A percentile compares a stretch with the other conserved stretches of the same genome.
phyloP scores from a whole-genome alignment of 1,140 invertebrate genomes.

The Charaxes varanes region DNA sequence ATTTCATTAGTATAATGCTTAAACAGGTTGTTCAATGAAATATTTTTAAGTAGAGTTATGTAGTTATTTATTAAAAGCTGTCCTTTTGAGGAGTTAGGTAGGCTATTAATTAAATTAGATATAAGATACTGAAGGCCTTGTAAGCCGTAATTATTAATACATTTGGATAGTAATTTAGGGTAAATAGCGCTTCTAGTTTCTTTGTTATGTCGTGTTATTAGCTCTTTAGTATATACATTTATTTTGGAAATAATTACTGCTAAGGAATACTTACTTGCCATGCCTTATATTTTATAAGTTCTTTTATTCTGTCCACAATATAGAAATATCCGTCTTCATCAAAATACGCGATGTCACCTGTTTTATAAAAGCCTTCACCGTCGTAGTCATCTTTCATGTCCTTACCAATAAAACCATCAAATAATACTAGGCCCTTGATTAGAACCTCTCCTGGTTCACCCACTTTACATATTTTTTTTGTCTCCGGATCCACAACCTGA shows the following conservation, averaged over 20 bases:
- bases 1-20: too few relatives aligned
- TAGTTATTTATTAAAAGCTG: too few relatives aligned
- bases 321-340: conserved; percentile 79
- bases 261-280: conserved; percentile 52
- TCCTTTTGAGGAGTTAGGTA: too few relatives aligned
- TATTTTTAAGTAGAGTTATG: too few relatives aligned
- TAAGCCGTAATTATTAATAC: too few relatives aligned
- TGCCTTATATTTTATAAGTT: conserved; percentile 81
- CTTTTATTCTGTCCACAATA: conserved; percentile 82
- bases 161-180: too few relatives aligned
- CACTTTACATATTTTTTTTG: conserved; percentile 71
- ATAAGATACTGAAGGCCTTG: too few relatives aligned
- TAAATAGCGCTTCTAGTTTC: too few relatives aligned
- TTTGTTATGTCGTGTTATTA: too few relatives aligned
- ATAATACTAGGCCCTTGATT: conserved; percentile 75
- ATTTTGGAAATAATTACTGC: conserved; percentile 3
- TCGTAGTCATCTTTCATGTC: conserved; percentile 77
- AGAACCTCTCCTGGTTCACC: conserved; percentile 77
- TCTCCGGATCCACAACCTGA: conserved; percentile 76
- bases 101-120: too few relatives aligned
- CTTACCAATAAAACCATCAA: conserved; percentile 79
- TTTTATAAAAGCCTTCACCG: conserved; percentile 77
- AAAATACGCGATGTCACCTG: conserved; percentile 82
- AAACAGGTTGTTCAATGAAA: too few relatives aligned
- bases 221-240: too few relatives aligned